Evolutionary conservation across 2,888 invertebrate species (phyloP), one percentile per base, ranked within the genome.

Genomic region (Malthinus seriepunctatus): DNA sequence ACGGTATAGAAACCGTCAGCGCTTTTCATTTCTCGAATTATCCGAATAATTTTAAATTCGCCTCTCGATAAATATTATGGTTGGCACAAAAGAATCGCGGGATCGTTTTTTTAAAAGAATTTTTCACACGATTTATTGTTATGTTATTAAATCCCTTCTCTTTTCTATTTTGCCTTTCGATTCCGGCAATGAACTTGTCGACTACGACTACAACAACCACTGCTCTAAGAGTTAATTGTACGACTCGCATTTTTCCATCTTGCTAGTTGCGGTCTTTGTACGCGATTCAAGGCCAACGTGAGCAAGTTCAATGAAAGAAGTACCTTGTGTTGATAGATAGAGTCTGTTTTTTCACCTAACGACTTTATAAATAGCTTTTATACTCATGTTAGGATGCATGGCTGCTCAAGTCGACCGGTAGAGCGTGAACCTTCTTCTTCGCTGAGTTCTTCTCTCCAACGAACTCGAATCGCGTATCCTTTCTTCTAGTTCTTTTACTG

Each of bases 331-430:
- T 62, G 62, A 62, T 63, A 59, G 66, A 64, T 66, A 59, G 61
- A 61, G 59, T 61, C 52, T 60, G 66, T 66, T 64, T 66, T 67
- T 66, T 62, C 61, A 60, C 63, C 63, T 64, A 64, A 67, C 65
- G 65, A 67, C 59, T 53, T 63, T 66, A 66, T 67, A 67, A 66
- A 66, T 67, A 65, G 65, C 60, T 50, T 64, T 58, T 61, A 63
- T 66, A 56, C 65, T 63, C 61, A 47, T 54, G 63, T 59, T 65
- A 55, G 62, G 57, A 65, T 63, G 65, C 65, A 65, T 64, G 65
- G 56, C 56, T 56, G 66, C 63, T 56, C 63, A 50, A 59, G 58
- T 59, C 56, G 59, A 56, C 51, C 59, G 59, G 58, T 53, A 59
- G 62, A 59, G 62, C 62, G 59, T 59, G 61, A 59, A 62, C 51